A percentile compares a stretch with the other conserved stretches of the same genome.
These are phyloP conservation scores for Coboldia fuscipes DNA, from an alignment of 1,140 invertebrate genomes.

Conservation along the genomic window DNA sequence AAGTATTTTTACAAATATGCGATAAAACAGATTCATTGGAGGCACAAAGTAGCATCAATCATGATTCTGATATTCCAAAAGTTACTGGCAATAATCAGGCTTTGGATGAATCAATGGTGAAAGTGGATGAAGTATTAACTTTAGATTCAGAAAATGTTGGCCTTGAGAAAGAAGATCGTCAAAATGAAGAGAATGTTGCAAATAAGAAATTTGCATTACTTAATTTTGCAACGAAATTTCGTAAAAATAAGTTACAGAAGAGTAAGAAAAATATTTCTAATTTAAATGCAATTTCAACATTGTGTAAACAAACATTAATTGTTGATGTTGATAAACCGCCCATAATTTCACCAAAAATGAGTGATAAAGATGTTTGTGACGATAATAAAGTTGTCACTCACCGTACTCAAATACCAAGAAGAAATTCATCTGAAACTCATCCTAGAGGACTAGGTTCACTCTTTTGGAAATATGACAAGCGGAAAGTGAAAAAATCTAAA, in stretches of 20 bases:
- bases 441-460: neutral
- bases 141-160: too few relatives aligned
- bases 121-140: conserved; percentile 13
- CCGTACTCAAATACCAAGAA: neutral
- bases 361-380: too few relatives aligned
- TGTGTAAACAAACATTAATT: conserved; percentile 35
- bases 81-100: conserved; percentile 52
- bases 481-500: conserved; percentile 2
- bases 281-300: conserved; percentile 31
- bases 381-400: too few relatives aligned
- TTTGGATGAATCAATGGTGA: conserved; percentile 15
- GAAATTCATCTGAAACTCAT: neutral
- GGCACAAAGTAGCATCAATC: conserved; percentile 22
- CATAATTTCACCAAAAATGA: too few relatives aligned
- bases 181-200: conserved; percentile 10
- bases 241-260: conserved; percentile 26
- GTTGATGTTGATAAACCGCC: neutral
- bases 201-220: conserved; percentile 31
- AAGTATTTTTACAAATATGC: conserved; percentile 30
- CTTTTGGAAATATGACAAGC: neutral
- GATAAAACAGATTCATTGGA: conserved; percentile 30
- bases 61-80: conserved; percentile 26
- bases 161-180: conserved; percentile 12
- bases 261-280: conserved; percentile 12
- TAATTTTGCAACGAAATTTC: conserved; percentile 38